These are phyloP conservation scores for Lydus trimaculatus DNA, from an alignment of 2,888 invertebrate genomes.

Conservation along the genomic window DNA sequence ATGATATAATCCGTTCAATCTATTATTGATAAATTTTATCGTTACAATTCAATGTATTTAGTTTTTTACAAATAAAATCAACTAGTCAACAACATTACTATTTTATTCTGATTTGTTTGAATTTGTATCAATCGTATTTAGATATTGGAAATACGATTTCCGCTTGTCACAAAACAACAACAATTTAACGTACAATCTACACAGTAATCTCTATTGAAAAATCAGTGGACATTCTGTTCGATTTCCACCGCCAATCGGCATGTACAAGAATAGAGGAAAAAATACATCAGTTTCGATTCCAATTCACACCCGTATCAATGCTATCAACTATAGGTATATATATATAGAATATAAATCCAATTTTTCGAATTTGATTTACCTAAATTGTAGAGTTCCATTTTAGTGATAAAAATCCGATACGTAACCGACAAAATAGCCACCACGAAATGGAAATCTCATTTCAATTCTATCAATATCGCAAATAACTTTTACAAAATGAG, in stretches of 20 bases:
- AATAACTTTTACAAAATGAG: background rate
- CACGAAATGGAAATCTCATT: background rate
- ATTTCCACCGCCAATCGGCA: background rate
- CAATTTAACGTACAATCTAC: constrained; percentile 13
- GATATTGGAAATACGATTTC: background rate
- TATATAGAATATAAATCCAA: constrained; percentile 8
- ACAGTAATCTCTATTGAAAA: constrained; percentile 6
- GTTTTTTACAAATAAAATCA: background rate
- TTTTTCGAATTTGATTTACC: constrained; percentile 11
- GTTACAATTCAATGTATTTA: background rate
- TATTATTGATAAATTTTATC: background rate
- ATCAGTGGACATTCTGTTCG: constrained; percentile 1
- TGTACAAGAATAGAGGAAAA: background rate
- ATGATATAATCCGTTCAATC: background rate
- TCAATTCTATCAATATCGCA: background rate
- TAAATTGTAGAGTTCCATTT: constrained; percentile 11
- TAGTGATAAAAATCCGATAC: constrained; percentile 5
- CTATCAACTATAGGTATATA: background rate
- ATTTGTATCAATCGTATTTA: background rate
- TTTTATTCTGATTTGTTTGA: constrained; percentile 4
- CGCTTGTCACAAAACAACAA: constrained; percentile 7
- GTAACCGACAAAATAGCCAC: constrained; percentile 4
- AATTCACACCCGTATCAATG: background rate
- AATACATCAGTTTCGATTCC: background rate
- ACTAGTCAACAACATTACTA: background rate